Conservation (phyloP, 2,797 vertebrate genomes). For the Enteromius paludinosus region DNA sequence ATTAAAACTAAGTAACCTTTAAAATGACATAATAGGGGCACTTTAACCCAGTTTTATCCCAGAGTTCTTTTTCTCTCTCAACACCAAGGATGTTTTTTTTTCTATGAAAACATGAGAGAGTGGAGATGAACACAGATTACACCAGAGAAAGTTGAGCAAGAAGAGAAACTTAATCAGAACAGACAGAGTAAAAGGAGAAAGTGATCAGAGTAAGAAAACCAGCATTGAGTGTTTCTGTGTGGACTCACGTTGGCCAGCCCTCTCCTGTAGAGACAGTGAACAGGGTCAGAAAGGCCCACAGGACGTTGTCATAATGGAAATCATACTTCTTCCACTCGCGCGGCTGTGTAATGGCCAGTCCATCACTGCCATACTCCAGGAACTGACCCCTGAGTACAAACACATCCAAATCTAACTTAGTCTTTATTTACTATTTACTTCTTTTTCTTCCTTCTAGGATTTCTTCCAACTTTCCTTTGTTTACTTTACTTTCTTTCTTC, state of each 20-base stretch:
- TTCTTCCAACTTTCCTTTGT: not conserved
- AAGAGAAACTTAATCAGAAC: not conserved
- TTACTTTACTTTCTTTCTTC: too few species aligned
- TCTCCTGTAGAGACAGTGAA: slow-evolving; percentile 99
- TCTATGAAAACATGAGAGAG: not conserved
- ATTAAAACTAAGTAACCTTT: too few species aligned
- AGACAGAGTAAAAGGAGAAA: not conserved
- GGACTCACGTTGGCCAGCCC: slow-evolving; percentile 95
- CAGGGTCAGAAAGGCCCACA: slow-evolving; percentile 96
- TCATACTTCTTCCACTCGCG: slow-evolving; percentile 96
- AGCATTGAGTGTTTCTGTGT: not conserved
- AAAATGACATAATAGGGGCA: too few species aligned
- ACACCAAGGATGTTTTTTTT: not conserved
- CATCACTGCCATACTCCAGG: slow-evolving; percentile 88
- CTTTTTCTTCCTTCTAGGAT: not conserved
- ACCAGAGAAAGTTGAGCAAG: not conserved
- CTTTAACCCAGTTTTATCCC: too few species aligned
- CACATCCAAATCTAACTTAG: not conserved
- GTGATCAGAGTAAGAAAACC: not conserved
- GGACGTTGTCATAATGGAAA: slow-evolving; percentile 97
- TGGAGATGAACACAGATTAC: not conserved
- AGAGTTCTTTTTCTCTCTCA: not conserved
- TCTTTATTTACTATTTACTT: not conserved
- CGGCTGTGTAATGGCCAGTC: slow-evolving; percentile 84
- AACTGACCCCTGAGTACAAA: slow-evolving; percentile 87